A percentile compares a stretch with the other conserved stretches of the same genome.
Conservation (phyloP, 2,888 invertebrate species). For the Polymixis lichenea region DNA sequence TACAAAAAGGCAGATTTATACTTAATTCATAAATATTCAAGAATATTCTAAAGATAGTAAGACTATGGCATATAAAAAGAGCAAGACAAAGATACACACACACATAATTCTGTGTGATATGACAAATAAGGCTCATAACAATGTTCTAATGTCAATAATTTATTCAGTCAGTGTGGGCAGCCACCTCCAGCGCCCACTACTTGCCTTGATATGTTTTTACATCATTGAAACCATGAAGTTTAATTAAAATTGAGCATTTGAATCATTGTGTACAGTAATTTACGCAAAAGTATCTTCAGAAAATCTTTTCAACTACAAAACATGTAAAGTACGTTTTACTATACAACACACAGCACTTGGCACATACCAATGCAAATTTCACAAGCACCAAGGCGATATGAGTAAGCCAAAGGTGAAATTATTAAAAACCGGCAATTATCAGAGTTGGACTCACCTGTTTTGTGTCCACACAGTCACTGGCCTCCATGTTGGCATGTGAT, state of each 20-base stretch:
- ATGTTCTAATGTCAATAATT: conserved; percentile 87
- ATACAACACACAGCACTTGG: conserved; percentile 48
- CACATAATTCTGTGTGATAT: conserved; percentile 77
- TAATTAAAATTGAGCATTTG: conserved; percentile 29
- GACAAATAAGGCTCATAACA: conserved; percentile 84
- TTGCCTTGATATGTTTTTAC: conserved; percentile 83
- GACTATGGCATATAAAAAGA: conserved; percentile 57
- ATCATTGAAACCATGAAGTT: conserved; percentile 41
- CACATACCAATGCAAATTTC: conserved; percentile 69
- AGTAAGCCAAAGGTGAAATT: conserved; percentile 77
- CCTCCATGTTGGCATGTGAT: conserved; percentile 91
- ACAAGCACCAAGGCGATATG: conserved; percentile 72
- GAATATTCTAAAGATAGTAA: conserved; percentile 49
- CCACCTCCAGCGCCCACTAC: conserved; percentile 84
- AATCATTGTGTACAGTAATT: conserved; percentile 5
- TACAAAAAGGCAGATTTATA: conserved; percentile 2
- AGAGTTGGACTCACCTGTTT: conserved; percentile 91
- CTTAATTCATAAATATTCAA: conserved; percentile 43
- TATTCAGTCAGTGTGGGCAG: conserved; percentile 88
- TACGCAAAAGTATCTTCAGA: conserved; percentile 20
- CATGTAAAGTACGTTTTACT: conserved; percentile 53
- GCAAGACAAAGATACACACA: conserved; percentile 74
- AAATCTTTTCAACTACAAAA: conserved; percentile 44
- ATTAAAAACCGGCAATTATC: conserved; percentile 86
- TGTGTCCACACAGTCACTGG: conserved; percentile 91